Base-by-base conservation (phyloP, 2,888 invertebrate species). In the Sisyra terminalis region DNA sequence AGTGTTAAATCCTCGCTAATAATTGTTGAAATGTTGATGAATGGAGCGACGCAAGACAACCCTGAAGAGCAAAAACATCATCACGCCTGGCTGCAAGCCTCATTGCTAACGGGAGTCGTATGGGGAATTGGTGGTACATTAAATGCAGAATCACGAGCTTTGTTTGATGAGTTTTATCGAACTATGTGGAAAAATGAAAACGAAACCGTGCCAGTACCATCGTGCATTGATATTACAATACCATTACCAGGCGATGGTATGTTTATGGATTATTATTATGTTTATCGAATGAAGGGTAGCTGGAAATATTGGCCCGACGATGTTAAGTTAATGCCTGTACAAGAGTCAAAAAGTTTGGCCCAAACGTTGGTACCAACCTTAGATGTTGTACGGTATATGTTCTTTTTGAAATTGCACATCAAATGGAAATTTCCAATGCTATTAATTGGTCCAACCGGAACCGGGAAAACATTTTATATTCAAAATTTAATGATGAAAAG, bases 251-350 rank as follows among this genome's bases (percentile, higher is more conserved):
- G 63, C 0, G 90, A 89, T 45, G 85, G 87, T 0, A 59, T 75
- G 40, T 61, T 93, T 6, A 77, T 82, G 50, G 93, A 94, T 57
- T 85, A 84, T 59, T 73, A 72, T 51, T 94, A 84, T 55, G 69
- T 80, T 58, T 85, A 73, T 54, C 85, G 82, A 59, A 75, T 78
- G 34, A 82, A 86, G 58, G 93, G 93, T 1, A 69, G 70, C 39
- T 94, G 93, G 93, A 84, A 83, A 55, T 76, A 76, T 42, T 92
- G 87, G 81, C 75, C 75, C 2, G 92, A 93, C 44, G 56, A 79
- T 39, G 75, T 85, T 0, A 74, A 71, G 53, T 55, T 60, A 30
- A 67, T 70, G 57, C 75, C 79, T 44, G 60, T 77, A 6, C 67
- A 79, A 15, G 76, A 78, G 51, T 70, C 73, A 47, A 66, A 70